Percentiles rank a stretch among this genome's conserved stretches.
These are phyloP conservation scores for Drosophila ercepeae DNA, from an alignment of 1,140 invertebrate species.

Conservation along the genomic window DNA sequence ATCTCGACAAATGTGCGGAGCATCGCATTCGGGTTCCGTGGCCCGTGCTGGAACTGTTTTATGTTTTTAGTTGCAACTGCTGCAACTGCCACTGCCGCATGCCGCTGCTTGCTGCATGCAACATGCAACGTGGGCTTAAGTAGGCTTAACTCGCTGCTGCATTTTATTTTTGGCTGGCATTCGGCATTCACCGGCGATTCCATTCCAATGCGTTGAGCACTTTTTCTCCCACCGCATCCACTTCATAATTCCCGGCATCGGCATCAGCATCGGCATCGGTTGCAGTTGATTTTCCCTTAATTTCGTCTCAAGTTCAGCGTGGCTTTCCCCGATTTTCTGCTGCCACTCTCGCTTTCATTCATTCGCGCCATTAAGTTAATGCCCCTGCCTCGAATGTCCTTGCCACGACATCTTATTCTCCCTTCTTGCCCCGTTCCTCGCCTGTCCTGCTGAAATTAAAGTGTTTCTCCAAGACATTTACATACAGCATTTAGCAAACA, in stretches of 20 bases:
- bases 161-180: conserved; percentile 41
- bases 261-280: conserved; percentile 4
- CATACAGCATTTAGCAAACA: conserved; percentile 75
- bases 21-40: conserved; percentile 34
- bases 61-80: conserved; percentile 53
- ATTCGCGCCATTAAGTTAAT: conserved; percentile 56
- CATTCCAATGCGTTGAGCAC: conserved; percentile 5
- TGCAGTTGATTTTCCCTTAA: conserved; percentile 53
- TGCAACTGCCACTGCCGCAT: conserved; percentile 24
- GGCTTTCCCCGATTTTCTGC: conserved; percentile 10
- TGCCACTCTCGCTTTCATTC: conserved; percentile 54
- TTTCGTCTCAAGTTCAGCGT: conserved; percentile 60
- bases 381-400: conserved; percentile 34
- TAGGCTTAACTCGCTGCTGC: conserved; percentile 69
- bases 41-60: conserved; percentile 71
- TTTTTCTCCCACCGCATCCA: conserved; percentile 28
- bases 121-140: conserved; percentile 76
- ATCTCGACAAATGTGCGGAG: conserved; percentile 73
- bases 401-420: conserved; percentile 16
- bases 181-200: neutral
- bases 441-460: conserved; percentile 58
- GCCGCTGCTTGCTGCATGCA: conserved; percentile 55
- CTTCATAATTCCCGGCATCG: conserved; percentile 51
- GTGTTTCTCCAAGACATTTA: conserved; percentile 69
- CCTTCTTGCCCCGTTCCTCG: neutral